These are phyloP conservation scores for Acipenser oxyrinchus DNA, from an alignment of 2,797 vertebrate genomes.

Conservation along the genomic window DNA sequence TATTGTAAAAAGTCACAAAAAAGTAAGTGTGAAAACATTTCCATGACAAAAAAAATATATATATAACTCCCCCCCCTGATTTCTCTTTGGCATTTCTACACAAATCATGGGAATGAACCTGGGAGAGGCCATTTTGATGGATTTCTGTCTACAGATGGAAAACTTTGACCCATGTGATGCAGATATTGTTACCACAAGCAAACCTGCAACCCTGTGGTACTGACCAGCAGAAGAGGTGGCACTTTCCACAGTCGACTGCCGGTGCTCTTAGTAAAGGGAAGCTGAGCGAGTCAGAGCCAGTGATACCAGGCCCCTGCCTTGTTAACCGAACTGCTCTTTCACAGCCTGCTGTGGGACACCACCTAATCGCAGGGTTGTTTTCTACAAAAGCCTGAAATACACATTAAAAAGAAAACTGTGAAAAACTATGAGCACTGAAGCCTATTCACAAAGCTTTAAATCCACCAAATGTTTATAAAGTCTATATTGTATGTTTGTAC, in stretches of 20 bases:
- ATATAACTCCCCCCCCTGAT: too few species aligned
- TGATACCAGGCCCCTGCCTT: conserved; percentile 71
- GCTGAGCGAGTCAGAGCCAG: conserved; percentile 73
- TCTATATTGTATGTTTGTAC: too few species aligned
- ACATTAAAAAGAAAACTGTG: conserved; percentile 5
- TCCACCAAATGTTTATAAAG: not conserved
- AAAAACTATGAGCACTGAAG: not conserved
- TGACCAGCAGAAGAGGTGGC: conserved; percentile 97
- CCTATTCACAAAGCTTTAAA: not conserved
- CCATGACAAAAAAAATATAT: too few species aligned
- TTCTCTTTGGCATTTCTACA: too few species aligned
- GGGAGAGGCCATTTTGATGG: too few species aligned
- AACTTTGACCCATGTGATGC: too few species aligned
- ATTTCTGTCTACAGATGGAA: too few species aligned
- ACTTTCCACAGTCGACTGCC: conserved; percentile 94
- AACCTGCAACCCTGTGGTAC: conserved; percentile 30
- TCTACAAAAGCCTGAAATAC: conserved; percentile 87
- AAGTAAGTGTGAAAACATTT: too few species aligned
- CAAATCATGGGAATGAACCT: too few species aligned
- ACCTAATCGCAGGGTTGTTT: conserved; percentile 96
- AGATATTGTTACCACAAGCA: too few species aligned
- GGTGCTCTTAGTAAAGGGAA: conserved; percentile 86
- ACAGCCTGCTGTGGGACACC: conserved; percentile 90
- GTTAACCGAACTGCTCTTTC: conserved; percentile 90
- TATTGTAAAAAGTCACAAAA: too few species aligned